Evolutionary conservation across 35 echinoderm and acorn worm species (phyloP).

Genomic region (Lytechinus variegatus): DNA sequence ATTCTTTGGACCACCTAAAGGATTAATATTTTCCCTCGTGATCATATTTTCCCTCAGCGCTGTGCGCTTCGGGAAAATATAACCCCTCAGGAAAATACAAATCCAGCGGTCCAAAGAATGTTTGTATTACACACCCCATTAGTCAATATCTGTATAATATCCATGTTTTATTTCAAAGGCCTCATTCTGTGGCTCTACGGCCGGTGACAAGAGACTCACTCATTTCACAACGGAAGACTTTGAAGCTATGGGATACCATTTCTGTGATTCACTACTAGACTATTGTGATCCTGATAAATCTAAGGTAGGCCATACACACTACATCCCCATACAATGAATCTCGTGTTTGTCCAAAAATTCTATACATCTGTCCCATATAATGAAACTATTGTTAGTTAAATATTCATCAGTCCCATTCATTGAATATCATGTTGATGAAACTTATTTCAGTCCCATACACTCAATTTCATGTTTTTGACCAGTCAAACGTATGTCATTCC

Average conservation of each 20-base stretch:
- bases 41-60: too few species aligned
- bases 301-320: conserved; percentile 67
- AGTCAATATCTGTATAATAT: too few species aligned
- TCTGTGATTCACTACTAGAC: conserved; percentile 92
- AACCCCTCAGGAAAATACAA: too few species aligned
- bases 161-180: conserved; percentile 60
- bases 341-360: too few species aligned
- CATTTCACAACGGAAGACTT: conserved; percentile 91
- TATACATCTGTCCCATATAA: too few species aligned
- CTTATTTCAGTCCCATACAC: background rate
- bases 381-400: background rate
- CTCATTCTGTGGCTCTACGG: conserved; percentile 95
- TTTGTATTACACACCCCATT: too few species aligned
- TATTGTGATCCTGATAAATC: conserved; percentile 92
- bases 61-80: too few species aligned
- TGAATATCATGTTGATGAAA: background rate
- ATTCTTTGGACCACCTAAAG: too few species aligned
- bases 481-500: background rate
- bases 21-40: too few species aligned
- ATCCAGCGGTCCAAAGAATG: too few species aligned
- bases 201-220: conserved; percentile 54
- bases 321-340: background rate
- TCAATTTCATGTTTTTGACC: background rate
- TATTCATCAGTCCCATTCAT: background rate
- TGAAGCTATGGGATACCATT: conserved; percentile 96